Percentiles rank a stretch among this genome's conserved stretches.
Conservation (phyloP, 2,888 invertebrate genomes). For the Epistrophe grossulariae region DNA sequence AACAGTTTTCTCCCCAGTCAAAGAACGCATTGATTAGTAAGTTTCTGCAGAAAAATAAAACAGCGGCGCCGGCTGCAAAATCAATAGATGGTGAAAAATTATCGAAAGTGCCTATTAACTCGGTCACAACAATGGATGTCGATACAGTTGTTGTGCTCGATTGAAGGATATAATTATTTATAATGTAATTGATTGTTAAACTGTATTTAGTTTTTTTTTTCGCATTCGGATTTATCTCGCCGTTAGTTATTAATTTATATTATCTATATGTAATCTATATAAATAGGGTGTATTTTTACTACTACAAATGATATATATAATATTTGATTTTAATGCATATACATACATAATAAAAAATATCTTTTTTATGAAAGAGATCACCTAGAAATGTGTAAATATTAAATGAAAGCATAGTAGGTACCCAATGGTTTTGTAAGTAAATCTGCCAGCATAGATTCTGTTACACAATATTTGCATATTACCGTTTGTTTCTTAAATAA, state of each 20-base stretch:
- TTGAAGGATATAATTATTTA: constrained; percentile 40
- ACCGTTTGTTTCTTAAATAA: no score
- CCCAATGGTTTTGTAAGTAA: no score
- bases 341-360: constrained; percentile 43
- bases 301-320: constrained; percentile 40
- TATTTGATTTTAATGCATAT: constrained; percentile 39
- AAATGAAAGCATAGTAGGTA: neutral
- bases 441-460: no score
- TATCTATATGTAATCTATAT: constrained; percentile 66
- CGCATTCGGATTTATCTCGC: constrained; percentile 45
- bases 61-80: neutral
- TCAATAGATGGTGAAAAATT: neutral
- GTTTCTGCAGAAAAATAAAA: constrained; percentile 82
- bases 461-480: no score
- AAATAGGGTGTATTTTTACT: constrained; percentile 60
- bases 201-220: constrained; percentile 52
- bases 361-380: constrained; percentile 33
- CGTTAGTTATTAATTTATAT: constrained; percentile 71
- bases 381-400: neutral
- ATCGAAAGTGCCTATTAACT: constrained; percentile 2
- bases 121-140: constrained; percentile 35
- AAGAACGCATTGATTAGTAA: constrained; percentile 84
- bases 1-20: constrained; percentile 79
- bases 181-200: constrained; percentile 54
- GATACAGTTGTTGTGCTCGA: constrained; percentile 57